Conservation (phyloP, 1,140 invertebrate genomes). For the Aporrectodea caliginosa region DNA sequence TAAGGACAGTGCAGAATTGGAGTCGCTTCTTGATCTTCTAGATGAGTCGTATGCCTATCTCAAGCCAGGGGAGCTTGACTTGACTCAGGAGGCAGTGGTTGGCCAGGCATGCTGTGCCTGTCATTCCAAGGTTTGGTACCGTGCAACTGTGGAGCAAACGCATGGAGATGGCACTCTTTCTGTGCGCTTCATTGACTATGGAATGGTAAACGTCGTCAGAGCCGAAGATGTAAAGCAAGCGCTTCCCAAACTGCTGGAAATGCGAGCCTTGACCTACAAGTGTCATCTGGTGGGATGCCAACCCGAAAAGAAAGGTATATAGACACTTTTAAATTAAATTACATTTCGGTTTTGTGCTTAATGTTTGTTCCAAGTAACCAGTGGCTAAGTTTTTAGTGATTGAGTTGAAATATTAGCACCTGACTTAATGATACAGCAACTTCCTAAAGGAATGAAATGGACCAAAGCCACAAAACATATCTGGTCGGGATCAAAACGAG, state of each 20-base stretch:
- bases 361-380: too few species aligned
- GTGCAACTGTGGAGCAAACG: neutral
- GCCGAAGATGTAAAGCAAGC: neutral
- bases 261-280: neutral
- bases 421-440: too few species aligned
- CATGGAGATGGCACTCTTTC: neutral
- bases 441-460: too few species aligned
- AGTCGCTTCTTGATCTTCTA: conserved; percentile 3
- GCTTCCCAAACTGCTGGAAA: neutral
- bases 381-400: too few species aligned
- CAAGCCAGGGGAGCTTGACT: neutral
- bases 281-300: neutral
- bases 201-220: neutral
- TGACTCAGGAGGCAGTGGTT: neutral
- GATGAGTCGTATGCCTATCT: conserved; percentile 13
- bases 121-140: neutral
- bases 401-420: too few species aligned
- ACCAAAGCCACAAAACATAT: too few species aligned
- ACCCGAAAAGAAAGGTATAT: too few species aligned
- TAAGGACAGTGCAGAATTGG: neutral
- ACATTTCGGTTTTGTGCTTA: too few species aligned
- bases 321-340: too few species aligned
- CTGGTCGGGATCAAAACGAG: too few species aligned
- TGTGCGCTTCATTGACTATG: neutral
- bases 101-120: conserved; percentile 14